These are phyloP conservation scores for Chelonus formosanus DNA, from an alignment of 2,888 invertebrate genomes.

Conservation along the genomic window DNA sequence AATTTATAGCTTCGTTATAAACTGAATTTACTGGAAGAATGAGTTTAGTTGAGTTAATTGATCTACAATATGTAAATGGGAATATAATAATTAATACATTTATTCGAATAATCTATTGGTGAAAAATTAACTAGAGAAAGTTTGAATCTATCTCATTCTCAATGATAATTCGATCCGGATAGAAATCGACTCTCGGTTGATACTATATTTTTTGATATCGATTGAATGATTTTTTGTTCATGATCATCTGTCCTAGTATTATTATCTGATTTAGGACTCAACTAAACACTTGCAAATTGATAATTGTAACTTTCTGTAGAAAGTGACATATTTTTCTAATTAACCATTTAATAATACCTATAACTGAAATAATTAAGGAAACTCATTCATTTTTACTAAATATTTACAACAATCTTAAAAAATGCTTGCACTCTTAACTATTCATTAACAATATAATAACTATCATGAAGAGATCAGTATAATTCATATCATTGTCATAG, in stretches of 20 bases:
- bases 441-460: too few species aligned
- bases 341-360: background rate
- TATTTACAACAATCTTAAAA: too few species aligned
- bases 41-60: too few species aligned
- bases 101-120: background rate
- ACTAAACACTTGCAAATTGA: constrained; percentile 8
- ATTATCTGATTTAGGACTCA: background rate
- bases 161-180: constrained; percentile 10
- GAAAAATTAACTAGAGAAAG: constrained; percentile 7
- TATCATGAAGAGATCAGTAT: too few species aligned
- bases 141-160: background rate
- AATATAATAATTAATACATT: too few species aligned
- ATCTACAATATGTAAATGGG: too few species aligned
- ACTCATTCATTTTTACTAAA: too few species aligned
- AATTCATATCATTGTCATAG: too few species aligned
- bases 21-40: too few species aligned
- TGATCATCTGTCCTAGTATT: background rate
- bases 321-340: constrained; percentile 6
- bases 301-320: constrained; percentile 18
- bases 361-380: too few species aligned
- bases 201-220: background rate
- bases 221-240: background rate
- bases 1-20: too few species aligned
- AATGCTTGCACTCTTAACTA: too few species aligned
- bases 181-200: constrained; percentile 6